These are phyloP conservation scores for Nemoura dubitans DNA, from an alignment of 2,888 invertebrate genomes.

Conservation along the genomic window DNA sequence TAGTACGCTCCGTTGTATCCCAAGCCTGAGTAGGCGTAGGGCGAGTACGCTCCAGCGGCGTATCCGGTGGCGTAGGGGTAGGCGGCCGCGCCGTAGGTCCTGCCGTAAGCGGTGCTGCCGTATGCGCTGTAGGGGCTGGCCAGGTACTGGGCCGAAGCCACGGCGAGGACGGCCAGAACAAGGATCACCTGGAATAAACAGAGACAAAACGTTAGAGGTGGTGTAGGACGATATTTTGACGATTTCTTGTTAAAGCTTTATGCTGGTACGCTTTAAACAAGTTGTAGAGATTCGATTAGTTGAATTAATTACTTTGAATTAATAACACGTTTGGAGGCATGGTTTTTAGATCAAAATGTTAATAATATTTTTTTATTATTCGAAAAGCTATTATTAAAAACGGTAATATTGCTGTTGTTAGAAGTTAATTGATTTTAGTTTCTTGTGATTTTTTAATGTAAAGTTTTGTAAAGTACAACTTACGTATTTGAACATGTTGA, in stretches of 20 bases:
- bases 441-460: too few relatives aligned
- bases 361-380: too few relatives aligned
- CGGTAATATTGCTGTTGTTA: too few relatives aligned
- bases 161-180: slow-evolving; percentile 20
- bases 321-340: too few relatives aligned
- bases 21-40: slow-evolving; percentile 22
- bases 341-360: too few relatives aligned
- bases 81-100: slow-evolving; percentile 10
- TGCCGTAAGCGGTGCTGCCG: not conserved
- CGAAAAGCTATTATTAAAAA: too few relatives aligned
- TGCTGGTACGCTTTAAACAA: not conserved
- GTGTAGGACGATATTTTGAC: not conserved
- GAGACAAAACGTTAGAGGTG: not conserved
- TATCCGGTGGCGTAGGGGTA: slow-evolving; percentile 25
- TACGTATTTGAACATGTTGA: slow-evolving; percentile 40
- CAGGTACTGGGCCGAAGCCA: slow-evolving; percentile 33
- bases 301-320: too few relatives aligned
- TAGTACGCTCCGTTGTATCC: slow-evolving; percentile 22
- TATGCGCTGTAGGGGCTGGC: slow-evolving; percentile 29
- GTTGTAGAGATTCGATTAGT: too few relatives aligned
- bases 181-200: not conserved
- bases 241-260: not conserved
- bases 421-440: too few relatives aligned
- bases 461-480: not conserved
- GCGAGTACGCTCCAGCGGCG: not conserved